phyloP scores from a whole-genome alignment of 2,888 invertebrate genomes.

The Heteromyza rotundicornis region DNA sequence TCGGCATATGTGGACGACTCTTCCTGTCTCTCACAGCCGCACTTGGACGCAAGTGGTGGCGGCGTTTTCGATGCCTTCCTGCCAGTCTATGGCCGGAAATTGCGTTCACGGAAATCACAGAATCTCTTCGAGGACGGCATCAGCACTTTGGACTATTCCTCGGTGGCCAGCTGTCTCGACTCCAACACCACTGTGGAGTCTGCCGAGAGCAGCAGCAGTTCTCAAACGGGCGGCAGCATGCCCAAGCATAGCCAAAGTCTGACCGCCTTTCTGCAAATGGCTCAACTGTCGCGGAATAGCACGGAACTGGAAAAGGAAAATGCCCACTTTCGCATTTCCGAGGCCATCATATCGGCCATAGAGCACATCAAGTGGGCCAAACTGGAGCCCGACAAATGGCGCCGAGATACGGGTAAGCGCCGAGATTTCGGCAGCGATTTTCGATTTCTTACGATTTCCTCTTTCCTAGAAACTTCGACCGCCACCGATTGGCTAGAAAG shows the following conservation, averaged over 20 bases:
- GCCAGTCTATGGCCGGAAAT: slow-evolving; percentile 55
- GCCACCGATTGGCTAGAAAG: slow-evolving; percentile 28
- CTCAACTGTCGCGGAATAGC: slow-evolving; percentile 72
- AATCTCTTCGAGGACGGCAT: slow-evolving; percentile 55
- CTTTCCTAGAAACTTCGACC: not conserved
- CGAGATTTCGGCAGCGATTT: slow-evolving; percentile 15
- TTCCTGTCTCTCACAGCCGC: not conserved
- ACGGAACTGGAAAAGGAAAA: slow-evolving; percentile 84
- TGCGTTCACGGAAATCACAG: slow-evolving; percentile 45
- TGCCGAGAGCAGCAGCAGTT: slow-evolving; percentile 28
- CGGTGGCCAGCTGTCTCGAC: not conserved
- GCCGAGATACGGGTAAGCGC: too few species aligned
- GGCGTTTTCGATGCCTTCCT: slow-evolving; percentile 54
- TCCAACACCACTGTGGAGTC: slow-evolving; percentile 22
- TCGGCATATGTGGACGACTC: not conserved
- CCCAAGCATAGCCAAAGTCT: slow-evolving; percentile 67
- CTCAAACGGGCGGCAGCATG: slow-evolving; percentile 33
- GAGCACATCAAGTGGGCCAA: slow-evolving; percentile 74
- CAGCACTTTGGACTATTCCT: slow-evolving; percentile 42
- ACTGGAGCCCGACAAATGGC: slow-evolving; percentile 44
- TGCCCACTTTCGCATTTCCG: slow-evolving; percentile 84
- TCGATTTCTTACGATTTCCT: not conserved
- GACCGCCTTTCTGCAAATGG: slow-evolving; percentile 74
- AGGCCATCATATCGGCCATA: slow-evolving; percentile 82
- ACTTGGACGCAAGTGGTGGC: slow-evolving; percentile 22